Conservation (phyloP, 2,113 vertebrate genomes). For the Phyllostomus hastatus region DNA sequence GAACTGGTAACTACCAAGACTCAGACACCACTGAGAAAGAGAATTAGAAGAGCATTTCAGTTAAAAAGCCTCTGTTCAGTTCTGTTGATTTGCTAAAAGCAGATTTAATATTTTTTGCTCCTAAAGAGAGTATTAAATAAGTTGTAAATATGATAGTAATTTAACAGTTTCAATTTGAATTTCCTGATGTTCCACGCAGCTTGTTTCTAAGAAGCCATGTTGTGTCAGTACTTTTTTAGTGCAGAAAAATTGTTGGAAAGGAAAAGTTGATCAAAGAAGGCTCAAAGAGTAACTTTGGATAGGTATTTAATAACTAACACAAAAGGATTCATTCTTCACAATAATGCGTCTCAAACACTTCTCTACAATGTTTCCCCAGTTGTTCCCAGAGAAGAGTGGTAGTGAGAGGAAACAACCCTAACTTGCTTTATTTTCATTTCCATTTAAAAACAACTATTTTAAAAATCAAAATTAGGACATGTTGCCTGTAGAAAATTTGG, state of each 20-base stretch:
- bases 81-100: slow-evolving; percentile 41
- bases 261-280: slow-evolving; percentile 11
- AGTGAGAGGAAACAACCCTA: not conserved
- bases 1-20: not conserved
- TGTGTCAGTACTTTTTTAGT: slow-evolving; percentile 16
- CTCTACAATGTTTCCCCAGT: not conserved
- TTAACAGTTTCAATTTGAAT: slow-evolving; percentile 46
- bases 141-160: not conserved
- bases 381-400: not conserved
- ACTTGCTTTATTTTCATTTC: not conserved
- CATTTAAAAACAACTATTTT: not conserved
- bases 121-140: slow-evolving; percentile 26
- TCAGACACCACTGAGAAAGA: not conserved
- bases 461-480: not conserved
- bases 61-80: not conserved
- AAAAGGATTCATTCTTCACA: not conserved
- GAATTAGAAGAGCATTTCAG: not conserved
- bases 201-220: slow-evolving; percentile 24
- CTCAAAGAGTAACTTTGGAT: not conserved
- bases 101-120: slow-evolving; percentile 28
- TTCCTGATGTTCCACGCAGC: not conserved
- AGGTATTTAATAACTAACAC: not conserved
- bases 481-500: not conserved
- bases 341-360: not conserved
- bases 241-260: slow-evolving; percentile 33